Evolutionary conservation across 2,113 vertebrate species (phyloP), one percentile per base, ranked within the genome.

Genomic region (Zapornia atra): DNA sequence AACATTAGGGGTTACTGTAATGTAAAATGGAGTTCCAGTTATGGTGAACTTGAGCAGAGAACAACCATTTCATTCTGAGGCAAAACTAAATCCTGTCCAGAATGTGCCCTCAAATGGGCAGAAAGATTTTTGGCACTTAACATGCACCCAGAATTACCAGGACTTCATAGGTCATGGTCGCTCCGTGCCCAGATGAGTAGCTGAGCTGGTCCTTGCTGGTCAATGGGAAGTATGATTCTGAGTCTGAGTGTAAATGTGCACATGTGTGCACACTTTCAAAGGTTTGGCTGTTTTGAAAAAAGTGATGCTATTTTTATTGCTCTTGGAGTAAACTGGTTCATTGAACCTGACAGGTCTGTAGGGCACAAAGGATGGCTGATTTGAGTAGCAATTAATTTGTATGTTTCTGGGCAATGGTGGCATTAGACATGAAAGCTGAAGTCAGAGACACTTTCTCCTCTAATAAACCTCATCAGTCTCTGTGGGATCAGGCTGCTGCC

Each of bases 351-450:
- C 81, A 92, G 70, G 65, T 93, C 73, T 87, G 44, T 82, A 85
- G 93, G 63, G 61, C 90, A 79, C 71, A 88, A 81, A 92, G 60
- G 54, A 65, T 82, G 50, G 73, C 87, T 88, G 87, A 85, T 85
- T 72, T 85, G 66, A 87, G 44, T 57, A 89, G 69, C n/a, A 79
- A 61, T 95, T 93, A 93, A 87, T 91, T 82, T 76, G 57, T 89
- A 63, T 78, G 59, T 89, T 94, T 86, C 57, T 82, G 91, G 88
- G 66, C 92, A 89, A 16, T 82, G 54, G 92, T 91, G 83, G 61
- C 81, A 89, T 92, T 82, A 94, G 81, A 87, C 54, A 16, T 59
- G 81, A 95, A 91, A 96, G 73, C 65, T 92, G 77, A 87, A 97
- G 34, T 95, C n/a, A 60, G 80, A 89, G 65, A 69, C 69, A 69